Conservation (phyloP, 2,113 vertebrate genomes). For the Heterotilapia buettikoferi region DNA sequence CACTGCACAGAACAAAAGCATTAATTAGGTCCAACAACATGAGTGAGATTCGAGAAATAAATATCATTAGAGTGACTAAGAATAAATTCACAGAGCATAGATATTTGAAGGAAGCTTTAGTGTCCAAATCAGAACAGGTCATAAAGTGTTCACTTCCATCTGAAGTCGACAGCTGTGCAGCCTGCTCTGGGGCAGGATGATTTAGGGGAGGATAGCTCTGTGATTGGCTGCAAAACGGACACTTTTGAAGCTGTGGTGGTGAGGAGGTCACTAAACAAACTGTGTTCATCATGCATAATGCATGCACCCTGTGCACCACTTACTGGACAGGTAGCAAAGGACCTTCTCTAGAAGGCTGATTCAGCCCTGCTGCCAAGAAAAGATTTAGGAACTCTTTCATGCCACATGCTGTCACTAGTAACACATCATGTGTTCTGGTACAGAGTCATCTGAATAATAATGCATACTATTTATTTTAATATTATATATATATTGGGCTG, state of each 20-base stretch:
- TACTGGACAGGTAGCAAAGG: neutral
- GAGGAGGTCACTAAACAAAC: neutral
- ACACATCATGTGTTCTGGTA: neutral
- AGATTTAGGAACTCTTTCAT: neutral
- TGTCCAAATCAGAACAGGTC: neutral
- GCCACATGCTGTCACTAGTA: neutral
- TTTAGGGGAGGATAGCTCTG: neutral
- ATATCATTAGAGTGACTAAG: neutral
- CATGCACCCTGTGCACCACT: fast-evolving
- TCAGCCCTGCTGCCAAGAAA: neutral
- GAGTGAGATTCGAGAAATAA: neutral
- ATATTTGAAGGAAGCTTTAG: neutral
- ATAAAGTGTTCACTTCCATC: neutral
- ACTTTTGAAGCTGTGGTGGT: neutral
- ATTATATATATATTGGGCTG: neutral
- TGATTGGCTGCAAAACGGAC: neutral
- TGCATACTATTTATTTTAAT: neutral
- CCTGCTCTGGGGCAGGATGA: neutral
- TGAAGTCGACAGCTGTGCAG: neutral
- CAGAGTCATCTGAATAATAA: neutral
- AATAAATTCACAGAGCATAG: neutral
- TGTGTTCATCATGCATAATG: neutral
- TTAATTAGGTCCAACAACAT: neutral
- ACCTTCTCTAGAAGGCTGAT: neutral
- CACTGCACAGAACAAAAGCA: neutral